Evolutionary conservation across 1,140 invertebrate species (phyloP).

Genomic region (Aphis craccivora): DNA sequence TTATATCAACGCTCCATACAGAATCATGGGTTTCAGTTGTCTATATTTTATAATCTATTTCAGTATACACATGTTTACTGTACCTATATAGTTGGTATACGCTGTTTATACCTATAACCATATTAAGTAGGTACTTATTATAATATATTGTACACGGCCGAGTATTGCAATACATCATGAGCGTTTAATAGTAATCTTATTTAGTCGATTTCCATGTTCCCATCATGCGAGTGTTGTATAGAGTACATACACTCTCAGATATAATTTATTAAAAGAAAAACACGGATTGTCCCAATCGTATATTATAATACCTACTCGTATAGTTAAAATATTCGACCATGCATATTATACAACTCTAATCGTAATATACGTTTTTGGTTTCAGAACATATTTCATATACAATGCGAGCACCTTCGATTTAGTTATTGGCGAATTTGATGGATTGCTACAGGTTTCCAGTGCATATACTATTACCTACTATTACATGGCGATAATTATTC

Average conservation of each 20-base stretch:
- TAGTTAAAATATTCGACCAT: not conserved
- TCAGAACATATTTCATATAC: not conserved
- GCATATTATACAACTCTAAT: not conserved
- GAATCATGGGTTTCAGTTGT: not conserved
- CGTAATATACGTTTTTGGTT: not conserved
- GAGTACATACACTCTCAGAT: not conserved
- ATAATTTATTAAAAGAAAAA: slow-evolving; percentile 20
- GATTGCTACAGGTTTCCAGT: not conserved
- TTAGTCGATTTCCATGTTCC: not conserved
- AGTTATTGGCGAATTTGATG: not conserved
- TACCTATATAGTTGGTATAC: not conserved
- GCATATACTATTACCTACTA: not conserved
- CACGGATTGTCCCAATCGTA: not conserved
- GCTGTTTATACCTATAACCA: not conserved
- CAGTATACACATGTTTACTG: not conserved
- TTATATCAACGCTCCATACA: not conserved
- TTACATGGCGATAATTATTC: not conserved
- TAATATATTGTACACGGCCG: not conserved
- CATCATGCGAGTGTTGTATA: not conserved
- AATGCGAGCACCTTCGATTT: not conserved
- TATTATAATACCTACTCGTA: not conserved
- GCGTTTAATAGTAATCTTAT: not conserved
- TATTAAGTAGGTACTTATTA: not conserved
- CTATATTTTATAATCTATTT: not conserved
- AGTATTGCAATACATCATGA: not conserved